Base-by-base conservation (phyloP, 2,113 vertebrate genomes). In the Perognathus longimembris region DNA sequence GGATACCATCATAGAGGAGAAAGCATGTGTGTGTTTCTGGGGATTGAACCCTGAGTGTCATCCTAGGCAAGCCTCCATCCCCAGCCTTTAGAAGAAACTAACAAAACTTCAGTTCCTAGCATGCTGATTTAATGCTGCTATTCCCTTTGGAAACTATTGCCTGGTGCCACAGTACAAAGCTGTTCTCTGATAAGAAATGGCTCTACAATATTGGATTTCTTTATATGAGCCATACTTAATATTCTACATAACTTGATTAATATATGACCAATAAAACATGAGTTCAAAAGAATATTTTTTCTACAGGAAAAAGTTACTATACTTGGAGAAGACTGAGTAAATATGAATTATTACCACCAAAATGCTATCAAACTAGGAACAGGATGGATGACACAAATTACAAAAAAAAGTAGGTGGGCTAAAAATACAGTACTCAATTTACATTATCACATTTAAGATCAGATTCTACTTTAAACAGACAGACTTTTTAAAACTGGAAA, bases 301-400 rank as follows among this genome's bases (percentile, higher is more conserved):
- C 40, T 79, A 36, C 32, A 28, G 34, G 57, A 80, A 80, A 77
- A 81, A 61, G 69, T 40, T 80, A 66, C 32, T 74, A 57, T 74
- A 79, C 22, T 93, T 64, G 75, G 20, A 26, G 30, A 91, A 93
- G 30, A 80, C n/a, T 84, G 18, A 80, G 20, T 21, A 70, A 59
- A 84, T 79, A 59, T 17, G 59, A 67, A 18, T 67, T 86, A 87
- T 61, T 79, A 86, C 28, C 42, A 14, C 15, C 30, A 87, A 89
- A 73, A 79, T 59, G 42, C 69, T 85, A 11, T 74, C 66, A 85
- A 95, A 85, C 84, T 95, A 93, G 81, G 30, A 89, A 89, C 61
- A 69, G 15, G 89, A 38, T 22, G 34, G 28, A 9, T 66, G 3
- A 75, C 36, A 74, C 38, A 89, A 75, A 71, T 40, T 85, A 24